These are phyloP conservation scores for Diarsia dahlii DNA, from an alignment of 2,888 invertebrate genomes.

Conservation along the genomic window DNA sequence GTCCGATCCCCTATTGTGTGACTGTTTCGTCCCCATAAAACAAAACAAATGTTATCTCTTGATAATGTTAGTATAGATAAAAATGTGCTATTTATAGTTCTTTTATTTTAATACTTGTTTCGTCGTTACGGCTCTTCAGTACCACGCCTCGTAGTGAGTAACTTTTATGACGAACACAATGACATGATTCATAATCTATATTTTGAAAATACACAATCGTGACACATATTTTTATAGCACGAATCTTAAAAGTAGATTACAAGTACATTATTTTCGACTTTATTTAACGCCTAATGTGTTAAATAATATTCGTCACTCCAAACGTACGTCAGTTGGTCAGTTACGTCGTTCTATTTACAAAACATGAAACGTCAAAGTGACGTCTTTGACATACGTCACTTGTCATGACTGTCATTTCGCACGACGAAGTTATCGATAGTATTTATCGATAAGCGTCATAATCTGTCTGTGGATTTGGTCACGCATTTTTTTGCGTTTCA, in stretches of 20 bases:
- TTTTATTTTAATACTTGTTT: too few relatives aligned
- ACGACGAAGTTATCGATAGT: constrained; percentile 18
- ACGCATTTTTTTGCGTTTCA: constrained; percentile 3
- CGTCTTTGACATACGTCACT: constrained; percentile 2
- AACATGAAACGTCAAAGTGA: constrained; percentile 22
- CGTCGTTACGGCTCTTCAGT: too few relatives aligned
- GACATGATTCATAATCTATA: constrained; percentile 9
- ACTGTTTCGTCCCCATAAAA: too few relatives aligned
- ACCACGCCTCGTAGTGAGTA: background rate
- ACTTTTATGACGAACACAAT: background rate
- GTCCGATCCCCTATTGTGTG: too few relatives aligned
- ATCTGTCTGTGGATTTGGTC: constrained; percentile 1
- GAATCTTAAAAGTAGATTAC: background rate
- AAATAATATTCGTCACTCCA: background rate
- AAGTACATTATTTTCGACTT: background rate
- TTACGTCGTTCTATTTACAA: constrained; percentile 21
- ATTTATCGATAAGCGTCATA: background rate
- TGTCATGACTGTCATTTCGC: background rate
- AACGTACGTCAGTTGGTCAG: background rate
- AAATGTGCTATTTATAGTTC: too few relatives aligned
- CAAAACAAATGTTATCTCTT: too few relatives aligned
- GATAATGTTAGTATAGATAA: too few relatives aligned
- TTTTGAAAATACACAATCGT: background rate
- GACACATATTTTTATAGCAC: background rate
- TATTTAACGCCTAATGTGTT: background rate